Evolutionary conservation across 2,113 vertebrate genomes (phyloP), one percentile per base, ranked within the genome.

Genomic region (Crocuta crocuta): DNA sequence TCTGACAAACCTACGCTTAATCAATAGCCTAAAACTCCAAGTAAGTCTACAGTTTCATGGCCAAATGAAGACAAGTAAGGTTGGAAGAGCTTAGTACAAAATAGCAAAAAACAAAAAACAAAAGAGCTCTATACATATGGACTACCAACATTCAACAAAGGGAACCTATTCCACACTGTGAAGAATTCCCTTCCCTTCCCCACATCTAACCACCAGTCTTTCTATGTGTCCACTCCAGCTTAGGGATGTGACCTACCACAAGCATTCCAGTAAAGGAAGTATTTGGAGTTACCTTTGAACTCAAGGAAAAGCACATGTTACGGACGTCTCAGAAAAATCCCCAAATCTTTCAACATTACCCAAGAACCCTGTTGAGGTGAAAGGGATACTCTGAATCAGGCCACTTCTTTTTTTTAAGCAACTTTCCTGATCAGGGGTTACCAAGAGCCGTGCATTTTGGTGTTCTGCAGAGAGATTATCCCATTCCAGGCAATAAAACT

Each of bases 381-480:
- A 16, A 63, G 76, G 65, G 58, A 68, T 31, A 45, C 71, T 91
- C 45, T 73, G 68, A 94, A 78, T 93, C 35, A 31, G 39, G 68
- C 61, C 66, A 73, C 68, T 5, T 11, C 88, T 92, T 74, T 55
- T 55, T 58, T 58, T 92, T 81, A 35, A 89, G 88, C 89, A 68
- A n/a, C 74, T 90, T 70, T 39, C 58, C 61, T 84, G 61, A 88
- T 94, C 50, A 92, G 81, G 58, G 90, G 84, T 73, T 80, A 68
- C 7, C 0, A 12, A 16, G 48, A 97, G 23, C 43, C 71, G 35
- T 70, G 70, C 71, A 35, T 90, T 95, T 94, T 50, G 11, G 83
- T 68, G 80, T 88, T 94, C 61, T 91, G 71, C 70, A 89, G 89
- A 97, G 73, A 94, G 90, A 95, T 94, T 73, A 96, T 53, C 71